phyloP scores from a whole-genome alignment of 2,888 invertebrate species.

The Sinopyrophorus schimmeli region DNA sequence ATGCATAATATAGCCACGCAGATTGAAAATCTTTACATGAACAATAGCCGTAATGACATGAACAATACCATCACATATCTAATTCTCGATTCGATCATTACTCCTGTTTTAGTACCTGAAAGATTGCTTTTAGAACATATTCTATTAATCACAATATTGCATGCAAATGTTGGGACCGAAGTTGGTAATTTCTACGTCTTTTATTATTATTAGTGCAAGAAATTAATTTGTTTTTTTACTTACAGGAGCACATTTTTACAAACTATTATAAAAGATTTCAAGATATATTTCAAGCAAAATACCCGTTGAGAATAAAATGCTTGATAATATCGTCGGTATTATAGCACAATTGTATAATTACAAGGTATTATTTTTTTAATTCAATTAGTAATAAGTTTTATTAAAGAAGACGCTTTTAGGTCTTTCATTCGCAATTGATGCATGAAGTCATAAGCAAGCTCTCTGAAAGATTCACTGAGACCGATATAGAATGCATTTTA shows the following conservation, averaged over 20 bases:
- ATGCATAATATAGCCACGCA: slow-evolving; percentile 79
- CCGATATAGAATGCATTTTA: slow-evolving; percentile 83
- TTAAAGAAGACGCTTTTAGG: slow-evolving; percentile 56
- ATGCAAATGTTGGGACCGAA: slow-evolving; percentile 90
- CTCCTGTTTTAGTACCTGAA: slow-evolving; percentile 66
- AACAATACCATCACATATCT: slow-evolving; percentile 73
- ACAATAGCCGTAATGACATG: slow-evolving; percentile 80
- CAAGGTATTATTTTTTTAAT: slow-evolving; percentile 61
- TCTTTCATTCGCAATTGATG: slow-evolving; percentile 76
- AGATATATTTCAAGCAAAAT: no score
- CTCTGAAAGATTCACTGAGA: slow-evolving; percentile 67
- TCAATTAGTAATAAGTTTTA: no score
- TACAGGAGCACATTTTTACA: slow-evolving; percentile 82
- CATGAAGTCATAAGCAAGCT: slow-evolving; percentile 78
- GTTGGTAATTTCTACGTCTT: slow-evolving; percentile 66
- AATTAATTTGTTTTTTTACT: slow-evolving; percentile 8
- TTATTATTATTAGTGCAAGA: neutral
- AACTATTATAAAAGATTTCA: slow-evolving; percentile 66
- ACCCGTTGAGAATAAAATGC: slow-evolving; percentile 73
- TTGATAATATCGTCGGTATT: slow-evolving; percentile 80
- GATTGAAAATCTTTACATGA: slow-evolving; percentile 79
- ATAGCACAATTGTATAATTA: slow-evolving; percentile 86
- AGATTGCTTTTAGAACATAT: slow-evolving; percentile 82
- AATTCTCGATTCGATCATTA: slow-evolving; percentile 71
- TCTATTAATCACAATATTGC: slow-evolving; percentile 79